Evolutionary conservation across 2,797 vertebrate genomes (phyloP), one percentile per base, ranked within the genome.

Genomic region (Limosa lapponica): DNA sequence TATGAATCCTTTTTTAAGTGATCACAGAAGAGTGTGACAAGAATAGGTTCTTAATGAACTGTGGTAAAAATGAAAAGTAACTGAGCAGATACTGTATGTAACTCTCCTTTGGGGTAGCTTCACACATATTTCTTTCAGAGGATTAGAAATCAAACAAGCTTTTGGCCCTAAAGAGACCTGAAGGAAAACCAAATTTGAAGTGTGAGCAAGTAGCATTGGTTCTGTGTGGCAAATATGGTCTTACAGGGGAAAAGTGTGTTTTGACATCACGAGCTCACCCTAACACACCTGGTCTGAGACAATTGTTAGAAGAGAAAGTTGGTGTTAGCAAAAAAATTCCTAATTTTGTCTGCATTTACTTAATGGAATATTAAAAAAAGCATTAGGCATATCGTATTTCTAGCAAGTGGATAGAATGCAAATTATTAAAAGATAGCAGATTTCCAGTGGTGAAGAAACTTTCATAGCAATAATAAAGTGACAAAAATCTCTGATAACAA

Each of bases 231-330:
- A 75, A 72, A 39, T 17, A 49, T 0, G 20, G 14, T 11, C 34
- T 48, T 41, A 51, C 10, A 54, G 8, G 12, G 11, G 28, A 3
- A 69, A 84, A 82, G 2, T 5, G 5, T 36, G 2, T 5, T 71
- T 72, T 75, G 32, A 16, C 6, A 34, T 59, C 13, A 58, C 39
- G 24, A 37, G 1, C 32, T 66, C 34, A 3, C 4, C 18, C 5
- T 64, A 36, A 46, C 24, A 39, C 16, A 30, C 3, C 2, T 46
- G 25, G 3, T 41, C 18, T 0, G 1, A 34, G 30, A 13, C 19
- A 89, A 30, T 2, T 43, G 1, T 46, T 75, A 43, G 32, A 49
- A 57, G 7, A 69, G 4, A 37, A 81, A 41, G 5, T 3, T 58
- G 8, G 17, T 28, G 2, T 24, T 43, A 69, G 22, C 51, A 84